Base-by-base conservation (phyloP, 2,888 invertebrate genomes). In the Andrena minutula region DNA sequence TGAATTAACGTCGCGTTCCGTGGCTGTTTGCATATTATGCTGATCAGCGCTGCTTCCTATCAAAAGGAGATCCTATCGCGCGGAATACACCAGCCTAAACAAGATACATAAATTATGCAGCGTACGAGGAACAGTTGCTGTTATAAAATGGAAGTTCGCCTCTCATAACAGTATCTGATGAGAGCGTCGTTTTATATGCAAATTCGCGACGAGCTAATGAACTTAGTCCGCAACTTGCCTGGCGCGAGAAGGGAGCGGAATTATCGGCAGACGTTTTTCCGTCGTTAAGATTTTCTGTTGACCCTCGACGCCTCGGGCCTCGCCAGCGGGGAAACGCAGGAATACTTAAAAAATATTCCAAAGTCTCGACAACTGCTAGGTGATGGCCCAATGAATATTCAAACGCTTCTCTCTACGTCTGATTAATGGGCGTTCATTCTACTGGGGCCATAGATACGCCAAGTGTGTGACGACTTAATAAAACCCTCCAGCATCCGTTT, bases 161-260 rank as follows among this genome's bases (percentile, higher is more conserved):
- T 73, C 69, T 79, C 79, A 61, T 84, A 84, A 84, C 81, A 82
- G 81, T 81, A 86, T 84, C 82, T 77, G 82, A 84, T 81, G 79
- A 69, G 79, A 56, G 58, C 47, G 63, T 76, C 86, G 82, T 87
- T 89, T 86, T 86, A 75, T 75, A 87, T 89, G 88, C 84, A 87
- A 88, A 89, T 89, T 65, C 82, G 68, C 72, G 56, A 75, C 76
- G 70, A 83, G 74, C 75, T 89, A 87, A 89, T 86, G 88, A 87
- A 79, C 80, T 84, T 79, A 60, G 82, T 75, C 82, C 80, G 60
- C 76, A 83, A 79, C 69, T 79, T 41, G 32, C 53, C 23, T 47
- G 2, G 35, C 20, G 26, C 65, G 28, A 47, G 23, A 49, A 56
- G 56, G 60, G 35, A 51, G 63, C 49, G 20, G 56, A 76, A 75